Percentiles rank a stretch among this genome's conserved stretches.
Evolutionary conservation across 2,888 invertebrate species (phyloP).

Genomic region (Trachelus troglodyta): DNA sequence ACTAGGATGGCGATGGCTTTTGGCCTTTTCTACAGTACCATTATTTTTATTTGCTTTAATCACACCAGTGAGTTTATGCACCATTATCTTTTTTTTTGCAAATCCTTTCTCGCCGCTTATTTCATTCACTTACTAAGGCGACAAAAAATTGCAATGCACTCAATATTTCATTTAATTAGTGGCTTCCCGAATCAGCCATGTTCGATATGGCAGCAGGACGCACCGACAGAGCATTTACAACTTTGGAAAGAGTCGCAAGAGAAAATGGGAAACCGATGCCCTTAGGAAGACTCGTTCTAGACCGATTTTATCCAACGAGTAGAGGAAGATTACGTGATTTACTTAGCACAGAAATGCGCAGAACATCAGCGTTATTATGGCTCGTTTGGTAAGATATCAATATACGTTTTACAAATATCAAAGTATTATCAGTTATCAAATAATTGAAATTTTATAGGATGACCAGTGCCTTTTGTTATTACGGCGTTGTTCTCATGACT

Average conservation of each 20-base stretch:
- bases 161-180: slow-evolving; percentile 69
- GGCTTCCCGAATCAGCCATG: slow-evolving; percentile 94
- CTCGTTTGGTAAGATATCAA: slow-evolving; percentile 82
- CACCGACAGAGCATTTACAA: slow-evolving; percentile 85
- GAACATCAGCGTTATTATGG: slow-evolving; percentile 90
- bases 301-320: slow-evolving; percentile 72
- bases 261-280: slow-evolving; percentile 93
- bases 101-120: not conserved
- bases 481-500: slow-evolving; percentile 93
- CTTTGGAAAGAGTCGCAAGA: slow-evolving; percentile 85
- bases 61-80: slow-evolving; percentile 75
- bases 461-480: slow-evolving; percentile 94
- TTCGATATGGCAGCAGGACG: slow-evolving; percentile 89
- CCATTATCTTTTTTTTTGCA: slow-evolving; percentile 1
- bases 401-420: not conserved
- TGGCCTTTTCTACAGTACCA: slow-evolving; percentile 92
- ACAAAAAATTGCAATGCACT: not conserved
- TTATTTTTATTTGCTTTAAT: slow-evolving; percentile 84
- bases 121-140: not conserved
- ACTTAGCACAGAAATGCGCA: slow-evolving; percentile 81
- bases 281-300: slow-evolving; percentile 84
- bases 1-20: slow-evolving; percentile 90
- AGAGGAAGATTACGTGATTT: slow-evolving; percentile 79
- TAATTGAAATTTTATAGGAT: slow-evolving; percentile 71
- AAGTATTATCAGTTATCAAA: slow-evolving; percentile 8